Base-by-base conservation (phyloP, 2,888 invertebrate genomes). In the Epistrophe grossulariae region DNA sequence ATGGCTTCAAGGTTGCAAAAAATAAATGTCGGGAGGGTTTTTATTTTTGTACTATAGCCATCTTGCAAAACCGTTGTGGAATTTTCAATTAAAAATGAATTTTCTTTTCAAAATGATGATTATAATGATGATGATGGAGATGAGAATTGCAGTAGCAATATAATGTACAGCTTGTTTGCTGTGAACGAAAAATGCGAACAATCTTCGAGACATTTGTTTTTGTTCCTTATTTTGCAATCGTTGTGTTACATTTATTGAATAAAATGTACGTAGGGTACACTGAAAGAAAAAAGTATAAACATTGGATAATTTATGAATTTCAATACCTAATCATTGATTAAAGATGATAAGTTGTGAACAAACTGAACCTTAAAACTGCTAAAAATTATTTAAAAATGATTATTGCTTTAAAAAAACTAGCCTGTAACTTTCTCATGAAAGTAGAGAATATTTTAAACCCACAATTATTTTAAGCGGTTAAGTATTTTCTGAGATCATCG, bases 1-100 rank as follows among this genome's bases (percentile, higher is more conserved):
- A 28, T 66, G 31, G 48, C 70, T 83, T 79, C 83, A 83, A 83
- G 83, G 83, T 83, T 83, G 68, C 73, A 38, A 70, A 62, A n/a
- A 74, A 73, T 70, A 13, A 28, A 57, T 31, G 57, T 64, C 4
- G 68, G 31, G 50, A 62, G 43, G 62, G 48, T 50, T 28, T 28
- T 55, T 24, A 15, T 55, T 55, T 10, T 50, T 48, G 48, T 17
- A 17, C n/a, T n/a, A 2, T 28, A 52, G 52, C 15, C 11, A 68
- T 57, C 64, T n/a, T 35, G 13, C 52, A 59, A 70, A 79, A 71
- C 84, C 59, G 52, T 87, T 83, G 59, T 66, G 87, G 87, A 79
- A 87, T 87, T 87, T 87, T 87, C 87, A 87, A 87, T 87, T 87
- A 87, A 82, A 87, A 82, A 83, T 59, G 35, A 87, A 87, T 83